Conservation (phyloP, 2,797 vertebrate genomes). For the Sphenodon punctatus region DNA sequence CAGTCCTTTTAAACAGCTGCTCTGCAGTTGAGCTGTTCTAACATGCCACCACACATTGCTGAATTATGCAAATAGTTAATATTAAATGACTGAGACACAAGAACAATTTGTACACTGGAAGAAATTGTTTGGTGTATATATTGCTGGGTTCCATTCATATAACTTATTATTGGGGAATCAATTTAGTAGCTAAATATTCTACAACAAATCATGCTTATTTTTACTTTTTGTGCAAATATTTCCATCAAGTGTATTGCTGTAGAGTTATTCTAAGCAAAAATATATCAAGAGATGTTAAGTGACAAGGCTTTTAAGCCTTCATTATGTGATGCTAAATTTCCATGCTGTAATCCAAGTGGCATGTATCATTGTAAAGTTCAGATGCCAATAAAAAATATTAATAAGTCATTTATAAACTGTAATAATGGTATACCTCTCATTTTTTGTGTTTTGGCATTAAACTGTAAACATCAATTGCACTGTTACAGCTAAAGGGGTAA, state of each 20-base stretch:
- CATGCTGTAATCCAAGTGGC: conserved; percentile 30
- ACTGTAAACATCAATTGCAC: background rate
- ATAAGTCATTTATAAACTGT: conserved; percentile 3
- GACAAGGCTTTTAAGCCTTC: conserved; percentile 26
- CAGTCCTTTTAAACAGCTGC: conserved; percentile 91
- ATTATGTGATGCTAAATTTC: conserved; percentile 4
- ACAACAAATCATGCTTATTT: background rate
- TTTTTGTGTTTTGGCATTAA: background rate
- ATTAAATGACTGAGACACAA: conserved; percentile 81
- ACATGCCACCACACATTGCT: conserved; percentile 83
- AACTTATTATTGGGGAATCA: conserved; percentile 14
- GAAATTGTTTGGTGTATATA: conserved; percentile 19
- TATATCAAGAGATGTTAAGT: conserved; percentile 27
- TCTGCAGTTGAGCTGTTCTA: conserved; percentile 86
- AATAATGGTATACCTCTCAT: background rate
- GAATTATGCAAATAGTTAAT: conserved; percentile 85
- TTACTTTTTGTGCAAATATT: background rate
- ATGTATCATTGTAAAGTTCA: conserved; percentile 12
- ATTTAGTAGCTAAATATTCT: background rate
- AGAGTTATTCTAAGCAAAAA: background rate
- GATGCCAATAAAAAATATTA: conserved; percentile 13
- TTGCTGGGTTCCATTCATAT: conserved; percentile 36
- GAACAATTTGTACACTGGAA: conserved; percentile 45
- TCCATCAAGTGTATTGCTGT: background rate
- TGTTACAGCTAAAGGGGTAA: background rate